A percentile compares a stretch with the other conserved stretches of the same genome.
Evolutionary conservation across 1,140 invertebrate species (phyloP).

Genomic region (Vanessa atalanta): DNA sequence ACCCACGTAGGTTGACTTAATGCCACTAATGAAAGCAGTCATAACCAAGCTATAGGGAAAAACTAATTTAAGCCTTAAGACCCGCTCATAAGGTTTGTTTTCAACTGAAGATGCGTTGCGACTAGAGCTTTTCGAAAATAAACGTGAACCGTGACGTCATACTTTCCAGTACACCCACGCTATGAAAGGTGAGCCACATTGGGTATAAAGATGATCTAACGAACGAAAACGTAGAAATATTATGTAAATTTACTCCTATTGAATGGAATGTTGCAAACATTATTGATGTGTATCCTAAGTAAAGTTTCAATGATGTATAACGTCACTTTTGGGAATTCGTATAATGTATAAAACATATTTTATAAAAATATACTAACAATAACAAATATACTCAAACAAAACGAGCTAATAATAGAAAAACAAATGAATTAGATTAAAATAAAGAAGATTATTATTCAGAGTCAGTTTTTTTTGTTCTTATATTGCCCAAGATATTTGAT

Average conservation of each 20-base stretch:
- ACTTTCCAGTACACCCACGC: conserved; percentile 35
- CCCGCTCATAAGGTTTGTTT: conserved; percentile 20
- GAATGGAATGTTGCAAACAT: neutral
- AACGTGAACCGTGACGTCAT: conserved; percentile 32
- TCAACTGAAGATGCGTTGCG: neutral
- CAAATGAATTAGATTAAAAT: no score
- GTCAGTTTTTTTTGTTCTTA: no score
- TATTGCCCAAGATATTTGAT: no score
- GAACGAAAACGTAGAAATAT: conserved; percentile 23
- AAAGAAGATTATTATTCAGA: no score
- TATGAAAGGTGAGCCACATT: conserved; percentile 33
- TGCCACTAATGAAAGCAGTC: neutral
- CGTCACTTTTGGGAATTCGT: no score
- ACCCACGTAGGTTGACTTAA: conserved; percentile 37
- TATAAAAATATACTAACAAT: no score
- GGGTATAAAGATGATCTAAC: conserved; percentile 21
- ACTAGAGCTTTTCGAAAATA: conserved; percentile 25
- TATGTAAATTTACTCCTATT: neutral
- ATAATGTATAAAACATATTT: no score
- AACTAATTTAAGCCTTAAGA: conserved; percentile 7
- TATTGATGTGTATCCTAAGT: neutral
- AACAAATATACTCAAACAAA: no score
- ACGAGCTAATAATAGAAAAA: no score
- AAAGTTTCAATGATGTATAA: neutral
- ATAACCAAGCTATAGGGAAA: conserved; percentile 1